Percentiles rank a stretch among this genome's conserved stretches.
phyloP scores from a whole-genome alignment of 2,113 vertebrate species.

The Cheilinus undulatus region DNA sequence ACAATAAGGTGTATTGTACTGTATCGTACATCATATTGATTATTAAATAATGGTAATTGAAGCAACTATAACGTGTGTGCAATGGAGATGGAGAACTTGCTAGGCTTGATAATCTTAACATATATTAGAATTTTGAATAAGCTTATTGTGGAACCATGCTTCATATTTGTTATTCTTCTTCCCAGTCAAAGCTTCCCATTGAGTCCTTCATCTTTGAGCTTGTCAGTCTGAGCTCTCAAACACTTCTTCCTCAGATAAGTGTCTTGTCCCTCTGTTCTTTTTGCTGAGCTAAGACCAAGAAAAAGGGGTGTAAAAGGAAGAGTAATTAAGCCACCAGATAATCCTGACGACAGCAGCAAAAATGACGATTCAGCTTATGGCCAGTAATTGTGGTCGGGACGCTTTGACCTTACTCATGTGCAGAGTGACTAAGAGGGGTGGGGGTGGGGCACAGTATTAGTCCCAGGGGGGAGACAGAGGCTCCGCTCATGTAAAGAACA shows the following conservation, averaged over 20 bases:
- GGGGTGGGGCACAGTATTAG: slow-evolving; percentile 60
- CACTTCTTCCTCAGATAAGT: slow-evolving; percentile 45
- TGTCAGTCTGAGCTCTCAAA: slow-evolving; percentile 18
- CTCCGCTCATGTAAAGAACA: slow-evolving; percentile 47
- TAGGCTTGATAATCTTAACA: no score
- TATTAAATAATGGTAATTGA: no score
- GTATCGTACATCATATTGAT: no score
- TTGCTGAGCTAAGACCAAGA: slow-evolving; percentile 67
- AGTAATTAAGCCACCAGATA: slow-evolving; percentile 73
- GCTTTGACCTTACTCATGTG: slow-evolving; percentile 75
- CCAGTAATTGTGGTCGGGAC: slow-evolving; percentile 79
- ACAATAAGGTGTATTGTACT: no score
- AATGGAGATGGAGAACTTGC: no score
- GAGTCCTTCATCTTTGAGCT: not conserved
- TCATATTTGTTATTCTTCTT: not conserved
- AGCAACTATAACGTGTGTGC: no score
- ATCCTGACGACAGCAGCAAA: slow-evolving; percentile 77
- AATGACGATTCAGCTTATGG: slow-evolving; percentile 73
- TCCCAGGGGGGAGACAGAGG: slow-evolving; percentile 51
- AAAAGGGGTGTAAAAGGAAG: slow-evolving; percentile 47
- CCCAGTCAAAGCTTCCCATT: not conserved
- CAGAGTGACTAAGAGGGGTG: slow-evolving; percentile 63
- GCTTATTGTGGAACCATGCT: not conserved
- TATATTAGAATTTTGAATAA: no score
- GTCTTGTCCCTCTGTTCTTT: slow-evolving; percentile 32